phyloP scores from a whole-genome alignment of 92 coral and sea anemone species.

The Parazoanthus swiftii region DNA sequence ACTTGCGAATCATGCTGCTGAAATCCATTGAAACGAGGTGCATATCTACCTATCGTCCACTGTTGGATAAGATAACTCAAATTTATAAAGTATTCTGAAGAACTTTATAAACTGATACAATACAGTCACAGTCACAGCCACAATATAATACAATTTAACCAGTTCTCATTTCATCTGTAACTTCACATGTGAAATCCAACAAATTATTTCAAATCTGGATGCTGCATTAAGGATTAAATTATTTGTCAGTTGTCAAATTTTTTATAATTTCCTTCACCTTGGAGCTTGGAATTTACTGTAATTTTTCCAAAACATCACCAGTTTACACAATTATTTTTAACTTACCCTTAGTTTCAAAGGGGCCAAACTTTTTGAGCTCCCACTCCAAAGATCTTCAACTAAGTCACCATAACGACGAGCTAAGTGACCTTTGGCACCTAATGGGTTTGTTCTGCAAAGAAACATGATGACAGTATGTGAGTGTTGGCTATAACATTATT shows the following conservation, averaged over 20 bases:
- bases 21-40: conserved; percentile 96
- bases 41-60: conserved; percentile 99
- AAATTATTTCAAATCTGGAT: no score
- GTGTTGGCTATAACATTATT: neutral
- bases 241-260: no score
- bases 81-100: neutral
- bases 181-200: no score
- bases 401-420: conserved; percentile 98
- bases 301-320: no score
- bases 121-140: neutral
- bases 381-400: conserved; percentile 94
- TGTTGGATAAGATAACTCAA: conserved; percentile 10
- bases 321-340: neutral
- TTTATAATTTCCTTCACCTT: no score
- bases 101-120: neutral
- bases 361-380: conserved; percentile 89
- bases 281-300: no score
- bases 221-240: no score
- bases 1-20: conserved; percentile 99
- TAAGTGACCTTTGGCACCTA: conserved; percentile 96
- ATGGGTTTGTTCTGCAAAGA: conserved; percentile 76
- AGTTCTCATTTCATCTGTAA: no score
- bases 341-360: conserved; percentile 93
- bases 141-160: no score
- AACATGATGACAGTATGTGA: neutral